Base-by-base conservation (phyloP, 2,888 invertebrate species). In the Athrips mouffetella region DNA sequence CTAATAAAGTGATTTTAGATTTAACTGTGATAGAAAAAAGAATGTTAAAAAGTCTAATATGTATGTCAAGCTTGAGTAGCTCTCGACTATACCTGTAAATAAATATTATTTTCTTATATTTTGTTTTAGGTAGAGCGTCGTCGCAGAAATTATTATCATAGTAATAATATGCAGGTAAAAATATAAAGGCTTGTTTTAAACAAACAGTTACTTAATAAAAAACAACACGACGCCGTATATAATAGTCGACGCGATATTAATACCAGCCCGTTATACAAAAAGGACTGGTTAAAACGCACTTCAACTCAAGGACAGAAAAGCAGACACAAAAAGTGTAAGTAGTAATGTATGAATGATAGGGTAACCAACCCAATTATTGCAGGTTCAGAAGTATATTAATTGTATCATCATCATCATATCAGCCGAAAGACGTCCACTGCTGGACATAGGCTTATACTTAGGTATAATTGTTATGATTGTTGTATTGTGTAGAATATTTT, bases 181-280 rank as follows among this genome's bases (percentile, higher is more conserved):
- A 45, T 30, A 5, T 21, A 45, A 50, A 46, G 11, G 39, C 50
- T 16, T 39, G 44, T 47, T 42, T 42, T 48, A 48, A 31, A 50
- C 45, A 48, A 46, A 52, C 33, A 40, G 39, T n/a, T 42, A 45
- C 39, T 47, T 37, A 44, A 42, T 42, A 35, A 37, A 47, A 44
- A 47, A 47, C 46, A 48, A 45, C 37, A 49, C 49, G 57, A 52
- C 45, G 57, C n/a, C n/a, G n/a, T n/a, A n/a, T n/a, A n/a, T 58
- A 60, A 56, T 57, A n/a, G n/a, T n/a, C n/a, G n/a, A n/a, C n/a
- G 57, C 51, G 57, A 62, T 62, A 62, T 60, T 59, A 59, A 50
- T 48, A 49, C 51, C 47, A 47, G 48, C 47, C 64, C 64, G 64
- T 62, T 64, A 63, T 55, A 56, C 54, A 45, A 51, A 51, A 51